Percentiles rank a stretch among this genome's conserved stretches.
Evolutionary conservation across 2,888 invertebrate genomes (phyloP).

Genomic region (Didymodactylos carnosus): DNA sequence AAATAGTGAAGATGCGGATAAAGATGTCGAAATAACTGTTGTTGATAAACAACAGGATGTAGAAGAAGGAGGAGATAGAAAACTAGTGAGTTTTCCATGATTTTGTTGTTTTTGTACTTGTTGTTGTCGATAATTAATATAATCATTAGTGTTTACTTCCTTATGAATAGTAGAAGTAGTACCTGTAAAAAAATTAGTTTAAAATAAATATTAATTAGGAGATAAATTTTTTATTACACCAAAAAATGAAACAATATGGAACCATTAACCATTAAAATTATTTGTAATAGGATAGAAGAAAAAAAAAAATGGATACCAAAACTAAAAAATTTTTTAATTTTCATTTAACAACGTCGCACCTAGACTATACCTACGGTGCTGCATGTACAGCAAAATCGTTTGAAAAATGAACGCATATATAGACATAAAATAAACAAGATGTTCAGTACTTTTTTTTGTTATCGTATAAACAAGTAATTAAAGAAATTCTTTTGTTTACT

Average conservation of each 20-base stretch:
- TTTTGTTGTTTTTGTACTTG: not conserved
- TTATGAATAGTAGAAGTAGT: too few species aligned
- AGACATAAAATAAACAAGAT: not conserved
- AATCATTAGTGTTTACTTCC: not conserved
- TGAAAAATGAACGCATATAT: not conserved
- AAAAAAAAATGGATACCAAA: not conserved
- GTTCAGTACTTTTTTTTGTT: too few species aligned
- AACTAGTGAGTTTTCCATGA: not conserved
- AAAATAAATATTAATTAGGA: too few species aligned
- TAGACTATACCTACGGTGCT: too few species aligned
- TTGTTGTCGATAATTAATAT: not conserved
- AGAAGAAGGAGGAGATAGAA: not conserved
- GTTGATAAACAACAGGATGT: not conserved
- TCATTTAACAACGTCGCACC: not conserved
- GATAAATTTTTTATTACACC: too few species aligned
- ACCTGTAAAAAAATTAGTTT: too few species aligned
- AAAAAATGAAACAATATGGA: too few species aligned
- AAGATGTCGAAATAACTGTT: not conserved
- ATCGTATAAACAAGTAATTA: too few species aligned
- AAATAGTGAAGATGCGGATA: too few species aligned
- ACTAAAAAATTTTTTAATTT: not conserved
- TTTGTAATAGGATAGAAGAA: too few species aligned
- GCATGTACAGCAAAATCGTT: not conserved
- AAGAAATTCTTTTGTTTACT: not conserved
- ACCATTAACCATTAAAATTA: too few species aligned